These are phyloP conservation scores for Drosophila mimica DNA, from an alignment of 2,888 invertebrate species.

Conservation along the genomic window DNA sequence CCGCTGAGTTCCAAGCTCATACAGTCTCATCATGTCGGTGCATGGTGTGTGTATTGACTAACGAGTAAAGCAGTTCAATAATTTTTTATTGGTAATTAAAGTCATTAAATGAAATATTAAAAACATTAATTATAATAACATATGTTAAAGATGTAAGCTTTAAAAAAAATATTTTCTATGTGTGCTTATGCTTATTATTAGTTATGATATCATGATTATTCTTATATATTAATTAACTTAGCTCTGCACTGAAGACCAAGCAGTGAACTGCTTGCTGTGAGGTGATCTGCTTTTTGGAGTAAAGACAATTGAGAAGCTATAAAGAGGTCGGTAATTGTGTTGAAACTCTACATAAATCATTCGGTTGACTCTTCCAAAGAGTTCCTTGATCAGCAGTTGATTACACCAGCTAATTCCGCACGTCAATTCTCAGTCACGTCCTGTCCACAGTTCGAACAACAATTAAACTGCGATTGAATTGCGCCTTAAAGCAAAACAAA, in stretches of 20 bases:
- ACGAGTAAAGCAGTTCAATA: neutral
- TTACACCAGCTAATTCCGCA: slow-evolving; percentile 37
- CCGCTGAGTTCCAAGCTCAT: slow-evolving; percentile 7
- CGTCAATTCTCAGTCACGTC: slow-evolving; percentile 58
- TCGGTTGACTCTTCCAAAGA: slow-evolving; percentile 14
- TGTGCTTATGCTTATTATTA: too few relatives aligned
- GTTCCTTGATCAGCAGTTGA: slow-evolving; percentile 43
- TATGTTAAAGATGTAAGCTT: neutral
- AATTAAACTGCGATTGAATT: slow-evolving; percentile 35
- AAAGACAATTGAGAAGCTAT: slow-evolving; percentile 3
- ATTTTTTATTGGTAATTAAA: neutral
- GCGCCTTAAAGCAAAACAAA: slow-evolving; percentile 30
- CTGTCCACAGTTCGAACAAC: slow-evolving; percentile 51
- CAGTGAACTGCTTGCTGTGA: slow-evolving; percentile 11
- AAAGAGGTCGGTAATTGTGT: slow-evolving; percentile 24
- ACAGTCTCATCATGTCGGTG: neutral
- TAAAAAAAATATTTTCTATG: neutral
- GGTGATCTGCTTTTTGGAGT: neutral
- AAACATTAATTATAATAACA: neutral
- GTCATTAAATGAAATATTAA: neutral
- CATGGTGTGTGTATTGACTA: neutral
- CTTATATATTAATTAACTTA: too few relatives aligned
- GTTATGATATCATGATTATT: too few relatives aligned
- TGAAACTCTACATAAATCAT: slow-evolving; percentile 35
- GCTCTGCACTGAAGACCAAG: neutral